phyloP scores from a whole-genome alignment of 2,113 vertebrate species.

The Ciconia boyciana region DNA sequence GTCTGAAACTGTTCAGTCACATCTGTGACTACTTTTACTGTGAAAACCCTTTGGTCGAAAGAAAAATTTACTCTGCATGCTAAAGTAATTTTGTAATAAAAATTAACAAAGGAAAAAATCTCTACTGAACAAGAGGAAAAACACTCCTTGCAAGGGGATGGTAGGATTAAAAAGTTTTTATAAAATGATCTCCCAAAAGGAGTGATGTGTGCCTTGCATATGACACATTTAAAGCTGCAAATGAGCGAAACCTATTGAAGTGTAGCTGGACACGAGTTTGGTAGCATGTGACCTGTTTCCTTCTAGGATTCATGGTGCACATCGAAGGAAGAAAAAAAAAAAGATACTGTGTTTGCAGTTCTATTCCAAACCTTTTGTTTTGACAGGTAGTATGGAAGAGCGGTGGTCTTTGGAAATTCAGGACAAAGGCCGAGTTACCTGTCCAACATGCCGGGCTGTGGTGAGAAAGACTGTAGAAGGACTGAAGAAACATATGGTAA shows the following conservation, averaged over 20 bases:
- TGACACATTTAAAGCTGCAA: not conserved
- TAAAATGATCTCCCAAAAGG: not conserved
- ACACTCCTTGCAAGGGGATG: not conserved
- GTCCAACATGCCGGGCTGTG: constrained; percentile 91
- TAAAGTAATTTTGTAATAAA: not conserved
- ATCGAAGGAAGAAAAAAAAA: accelerated
- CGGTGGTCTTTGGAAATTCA: constrained; percentile 91
- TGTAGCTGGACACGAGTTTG: not conserved
- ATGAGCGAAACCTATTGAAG: not conserved
- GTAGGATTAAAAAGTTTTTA: not conserved
- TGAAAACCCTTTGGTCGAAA: not conserved
- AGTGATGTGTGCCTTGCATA: not conserved
- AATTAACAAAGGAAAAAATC: not conserved
- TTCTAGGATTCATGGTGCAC: not conserved
- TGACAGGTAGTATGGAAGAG: constrained; percentile 89
- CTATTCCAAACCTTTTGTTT: not conserved
- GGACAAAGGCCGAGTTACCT: constrained; percentile 87
- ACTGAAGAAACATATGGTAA: constrained; percentile 92
- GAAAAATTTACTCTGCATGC: not conserved
- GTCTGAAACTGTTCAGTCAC: not conserved
- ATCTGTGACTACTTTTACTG: not conserved
- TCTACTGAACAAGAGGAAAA: not conserved
- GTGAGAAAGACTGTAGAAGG: constrained; percentile 94
- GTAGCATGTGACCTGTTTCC: not conserved
- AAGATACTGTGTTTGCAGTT: not conserved